Evolutionary conservation across 2,888 invertebrate species (phyloP).

Genomic region (Celastrina argiolus): DNA sequence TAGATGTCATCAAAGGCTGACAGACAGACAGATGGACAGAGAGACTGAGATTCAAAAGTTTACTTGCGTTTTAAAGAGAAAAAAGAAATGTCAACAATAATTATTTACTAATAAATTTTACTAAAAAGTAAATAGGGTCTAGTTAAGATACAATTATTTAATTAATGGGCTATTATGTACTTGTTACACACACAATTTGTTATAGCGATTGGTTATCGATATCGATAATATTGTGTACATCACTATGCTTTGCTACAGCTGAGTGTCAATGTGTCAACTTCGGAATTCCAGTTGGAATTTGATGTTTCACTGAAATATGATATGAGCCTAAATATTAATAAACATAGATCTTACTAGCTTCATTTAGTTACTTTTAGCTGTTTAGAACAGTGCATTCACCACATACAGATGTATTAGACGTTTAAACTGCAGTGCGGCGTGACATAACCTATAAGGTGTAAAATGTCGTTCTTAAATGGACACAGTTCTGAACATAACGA

Average conservation of each 20-base stretch:
- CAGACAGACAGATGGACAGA: no score
- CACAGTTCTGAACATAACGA: conserved; percentile 44
- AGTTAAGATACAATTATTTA: no score
- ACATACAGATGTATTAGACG: not conserved
- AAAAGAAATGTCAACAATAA: no score
- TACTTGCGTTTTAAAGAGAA: no score
- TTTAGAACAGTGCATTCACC: not conserved
- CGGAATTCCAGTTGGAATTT: not conserved
- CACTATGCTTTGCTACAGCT: conserved; percentile 1
- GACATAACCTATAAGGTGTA: conserved; percentile 46
- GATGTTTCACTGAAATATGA: not conserved
- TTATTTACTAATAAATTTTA: no score
- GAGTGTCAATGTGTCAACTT: conserved; percentile 18
- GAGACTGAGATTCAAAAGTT: no score
- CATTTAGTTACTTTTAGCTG: not conserved
- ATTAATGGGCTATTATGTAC: no score
- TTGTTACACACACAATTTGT: no score
- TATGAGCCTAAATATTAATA: not conserved
- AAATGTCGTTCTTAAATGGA: conserved; percentile 61
- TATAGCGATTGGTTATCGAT: not conserved
- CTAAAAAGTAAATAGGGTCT: no score
- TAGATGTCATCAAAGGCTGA: no score
- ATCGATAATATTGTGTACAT: not conserved
- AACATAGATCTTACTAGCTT: not conserved
- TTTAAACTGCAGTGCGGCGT: conserved; percentile 1